A percentile compares a stretch with the other conserved stretches of the same genome.
phyloP scores from a whole-genome alignment of 2,113 vertebrate genomes.

The Malurus elegans region DNA sequence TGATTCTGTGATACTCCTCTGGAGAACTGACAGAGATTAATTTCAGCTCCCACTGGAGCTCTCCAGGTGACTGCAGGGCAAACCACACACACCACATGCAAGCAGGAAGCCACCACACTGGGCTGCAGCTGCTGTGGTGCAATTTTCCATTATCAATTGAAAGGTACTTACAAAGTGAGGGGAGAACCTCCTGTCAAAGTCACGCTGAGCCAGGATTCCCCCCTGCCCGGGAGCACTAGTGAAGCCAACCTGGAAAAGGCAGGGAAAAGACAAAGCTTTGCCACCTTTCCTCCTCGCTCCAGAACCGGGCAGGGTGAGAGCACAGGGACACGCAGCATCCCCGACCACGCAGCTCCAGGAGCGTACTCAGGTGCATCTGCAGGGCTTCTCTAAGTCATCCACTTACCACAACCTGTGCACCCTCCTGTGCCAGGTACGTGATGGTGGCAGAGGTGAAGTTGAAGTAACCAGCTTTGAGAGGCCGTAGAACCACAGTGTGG shows the following conservation, averaged over 20 bases:
- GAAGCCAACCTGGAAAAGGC: conserved; percentile 81
- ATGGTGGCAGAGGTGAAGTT: conserved; percentile 95
- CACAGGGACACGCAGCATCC: rapidly evolving
- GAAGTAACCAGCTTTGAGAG: conserved; percentile 95
- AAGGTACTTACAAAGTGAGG: conserved; percentile 89
- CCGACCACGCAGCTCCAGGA: rapidly evolving
- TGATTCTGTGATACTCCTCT: too few species aligned
- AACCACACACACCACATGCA: neutral
- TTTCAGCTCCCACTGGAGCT: neutral
- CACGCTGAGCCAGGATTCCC: conserved; percentile 91
- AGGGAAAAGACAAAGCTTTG: neutral
- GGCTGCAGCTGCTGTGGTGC: rapidly evolving
- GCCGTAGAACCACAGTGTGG: conserved; percentile 91
- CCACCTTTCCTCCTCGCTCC: neutral
- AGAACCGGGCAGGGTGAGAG: neutral
- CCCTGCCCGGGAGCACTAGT: conserved; percentile 94
- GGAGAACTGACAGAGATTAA: neutral
- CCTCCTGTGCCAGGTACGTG: conserved; percentile 92
- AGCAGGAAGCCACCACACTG: neutral
- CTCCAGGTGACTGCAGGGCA: neutral
- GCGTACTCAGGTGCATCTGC: neutral
- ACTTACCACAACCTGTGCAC: conserved; percentile 89
- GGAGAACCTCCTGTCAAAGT: conserved; percentile 94
- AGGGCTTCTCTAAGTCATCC: neutral
- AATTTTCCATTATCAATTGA: rapidly evolving